Percentiles rank a stretch among this genome's conserved stretches.
Conservation (phyloP, 2,888 invertebrate genomes). For the Nephrotoma flavescens region DNA sequence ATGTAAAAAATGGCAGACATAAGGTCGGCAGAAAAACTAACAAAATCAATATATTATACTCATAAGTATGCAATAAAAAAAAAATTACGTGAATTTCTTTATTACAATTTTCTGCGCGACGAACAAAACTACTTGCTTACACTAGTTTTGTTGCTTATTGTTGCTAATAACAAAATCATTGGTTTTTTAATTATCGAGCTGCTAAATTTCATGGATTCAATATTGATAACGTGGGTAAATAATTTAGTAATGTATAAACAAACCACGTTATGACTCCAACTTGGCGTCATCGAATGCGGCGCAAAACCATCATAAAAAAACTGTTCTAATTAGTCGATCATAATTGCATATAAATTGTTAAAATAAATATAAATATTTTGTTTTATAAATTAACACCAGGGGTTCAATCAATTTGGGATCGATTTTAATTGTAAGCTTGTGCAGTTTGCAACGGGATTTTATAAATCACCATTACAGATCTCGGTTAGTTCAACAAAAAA, state of each 20-base stretch:
- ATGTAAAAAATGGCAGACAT: background rate
- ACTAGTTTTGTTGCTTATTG: background rate
- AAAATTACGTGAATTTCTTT: background rate
- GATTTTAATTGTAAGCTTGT: background rate
- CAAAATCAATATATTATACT: background rate
- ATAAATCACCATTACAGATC: background rate
- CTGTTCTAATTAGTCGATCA: background rate
- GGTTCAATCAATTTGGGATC: background rate
- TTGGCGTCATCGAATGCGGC: background rate
- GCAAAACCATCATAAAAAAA: background rate
- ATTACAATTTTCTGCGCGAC: background rate
- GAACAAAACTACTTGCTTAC: too few species aligned
- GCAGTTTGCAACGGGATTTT: too few species aligned
- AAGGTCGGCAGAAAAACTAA: background rate
- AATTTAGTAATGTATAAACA: background rate
- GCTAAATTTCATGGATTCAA: background rate
- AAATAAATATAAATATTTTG: background rate
- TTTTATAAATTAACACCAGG: background rate
- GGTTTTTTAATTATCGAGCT: background rate
- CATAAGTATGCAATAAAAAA: background rate
- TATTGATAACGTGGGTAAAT: background rate
- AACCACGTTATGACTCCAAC: background rate
- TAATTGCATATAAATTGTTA: background rate
- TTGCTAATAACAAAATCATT: background rate
- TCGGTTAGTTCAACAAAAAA: background rate